Evolutionary conservation across 1,140 invertebrate species (phyloP), one percentile per base, ranked within the genome.

Genomic region (Diorhabda elongata): DNA sequence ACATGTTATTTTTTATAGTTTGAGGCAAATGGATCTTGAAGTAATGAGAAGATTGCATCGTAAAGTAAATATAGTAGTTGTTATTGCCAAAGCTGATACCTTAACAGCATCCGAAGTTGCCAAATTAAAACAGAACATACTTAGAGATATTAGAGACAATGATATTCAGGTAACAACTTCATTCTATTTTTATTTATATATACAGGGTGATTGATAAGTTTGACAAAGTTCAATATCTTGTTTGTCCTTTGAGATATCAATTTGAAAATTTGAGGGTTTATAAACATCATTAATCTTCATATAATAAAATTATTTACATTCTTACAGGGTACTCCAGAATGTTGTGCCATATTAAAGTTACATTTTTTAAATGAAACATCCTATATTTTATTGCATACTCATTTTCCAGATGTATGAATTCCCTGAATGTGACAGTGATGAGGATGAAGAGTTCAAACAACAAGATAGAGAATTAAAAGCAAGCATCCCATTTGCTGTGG

Each of bases 31-130:
- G 77, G 98, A 99, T 82, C 85, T 99, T 71, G 95, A 98, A 84
- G 90, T 98, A 78, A 92, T 99, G 88, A 91, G 92, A 79, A 86
- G 93, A 61, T 84, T 99, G 9, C 97, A 99, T 78, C 89, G 94
- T 61, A 98, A 97, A 87, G 93, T 97, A 11, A 99, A 99, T 79
- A 94, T 99, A 66, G 95, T 99, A 11, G 95, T 98, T 60, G 91
- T 99, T 0, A 97, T 99, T 77, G 96, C 96, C 3, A 99, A 99
- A 85, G 95, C 98, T 1, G 98, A 99, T 80, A 97, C 95, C 4
- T 84, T 99, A 9, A 99, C 96, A 2, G 87, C 91, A 26, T 84
- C 88, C 45, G 97, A 99, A 85, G 89, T 97, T 60, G 89, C 89
- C 73, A 91, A 91, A 79, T 87, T 99, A 64, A 99, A 99, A 81